Base-by-base conservation (phyloP, 2,113 vertebrate genomes). In the Eudorcas thomsonii region DNA sequence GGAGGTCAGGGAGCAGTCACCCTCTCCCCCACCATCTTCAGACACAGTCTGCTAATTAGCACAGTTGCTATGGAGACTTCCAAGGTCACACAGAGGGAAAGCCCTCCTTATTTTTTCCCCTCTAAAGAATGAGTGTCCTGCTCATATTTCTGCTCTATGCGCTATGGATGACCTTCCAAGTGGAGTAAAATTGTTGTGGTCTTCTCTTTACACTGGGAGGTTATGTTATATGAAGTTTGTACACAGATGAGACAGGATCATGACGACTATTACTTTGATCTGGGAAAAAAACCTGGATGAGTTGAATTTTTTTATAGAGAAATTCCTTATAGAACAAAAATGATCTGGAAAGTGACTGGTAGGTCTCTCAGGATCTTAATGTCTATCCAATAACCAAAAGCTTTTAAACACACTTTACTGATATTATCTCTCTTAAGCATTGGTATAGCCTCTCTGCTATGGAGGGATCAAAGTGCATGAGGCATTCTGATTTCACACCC, bases 51-150 rank as follows among this genome's bases (percentile, higher is more conserved):
- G 11, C 43, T 88, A 77, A 25, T 92, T 48, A 87, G 88, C 25
- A n/a, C 43, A 39, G 97, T 96, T 96, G 48, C 97, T 45, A 67
- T 89, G 93, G 95, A 67, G 78, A 91, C 86, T 48, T 52, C n/a
- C 77, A 85, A 62, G 43, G 16, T 91, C 67, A 88, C 45, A 48
- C 52, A 39, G 30, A 90, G 30, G 52, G 36, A 87, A 36, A 64
- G 81, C 33, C 81, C 50, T 88, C 50, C 87, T 26, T 85, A 45
- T 50, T 92, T 83, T 88, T 57, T 90, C 48, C 78, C 81, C 50
- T 94, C 36, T 88, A 36, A 96, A 96, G 36, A 94, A 91, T 50
- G 28, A 45, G 77, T 91, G 77, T 93, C 94, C 39, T 67, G 62
- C 16, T 77, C 45, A 36, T 78, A 55, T 33, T 45, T 97, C 78